These are phyloP conservation scores for Hipposideros larvatus DNA, from an alignment of 2,797 vertebrate genomes.

Conservation along the genomic window DNA sequence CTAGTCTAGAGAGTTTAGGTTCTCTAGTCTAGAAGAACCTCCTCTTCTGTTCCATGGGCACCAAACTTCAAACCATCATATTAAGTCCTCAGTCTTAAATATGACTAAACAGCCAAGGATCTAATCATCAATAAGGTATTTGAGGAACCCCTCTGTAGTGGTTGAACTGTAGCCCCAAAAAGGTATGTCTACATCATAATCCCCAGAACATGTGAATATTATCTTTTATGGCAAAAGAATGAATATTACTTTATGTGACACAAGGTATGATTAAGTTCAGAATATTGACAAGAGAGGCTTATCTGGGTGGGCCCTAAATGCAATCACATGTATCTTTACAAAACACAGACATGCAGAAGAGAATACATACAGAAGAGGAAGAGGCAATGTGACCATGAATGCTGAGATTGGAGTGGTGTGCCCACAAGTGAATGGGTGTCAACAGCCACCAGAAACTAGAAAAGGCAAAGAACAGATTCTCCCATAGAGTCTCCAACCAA, in stretches of 20 bases:
- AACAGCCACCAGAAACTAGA: background rate
- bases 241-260: background rate
- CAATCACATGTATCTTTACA: background rate
- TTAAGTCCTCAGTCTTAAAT: background rate
- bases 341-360: background rate
- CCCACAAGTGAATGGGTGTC: background rate
- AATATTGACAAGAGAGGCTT: background rate
- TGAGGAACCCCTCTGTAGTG: background rate
- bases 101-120: background rate
- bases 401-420: background rate
- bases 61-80: background rate
- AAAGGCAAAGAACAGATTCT: background rate
- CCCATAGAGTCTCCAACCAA: background rate
- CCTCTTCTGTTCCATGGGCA: background rate
- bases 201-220: background rate
- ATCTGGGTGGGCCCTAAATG: background rate
- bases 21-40: background rate
- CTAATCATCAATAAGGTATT: slow-evolving; percentile 11
- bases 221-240: background rate
- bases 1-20: too few relatives aligned
- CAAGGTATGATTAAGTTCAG: background rate
- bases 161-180: background rate
- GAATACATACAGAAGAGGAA: background rate
- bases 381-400: background rate
- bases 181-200: background rate